Evolutionary conservation across 2,888 invertebrate species (phyloP).

Genomic region (Tuberolachnus salignus): DNA sequence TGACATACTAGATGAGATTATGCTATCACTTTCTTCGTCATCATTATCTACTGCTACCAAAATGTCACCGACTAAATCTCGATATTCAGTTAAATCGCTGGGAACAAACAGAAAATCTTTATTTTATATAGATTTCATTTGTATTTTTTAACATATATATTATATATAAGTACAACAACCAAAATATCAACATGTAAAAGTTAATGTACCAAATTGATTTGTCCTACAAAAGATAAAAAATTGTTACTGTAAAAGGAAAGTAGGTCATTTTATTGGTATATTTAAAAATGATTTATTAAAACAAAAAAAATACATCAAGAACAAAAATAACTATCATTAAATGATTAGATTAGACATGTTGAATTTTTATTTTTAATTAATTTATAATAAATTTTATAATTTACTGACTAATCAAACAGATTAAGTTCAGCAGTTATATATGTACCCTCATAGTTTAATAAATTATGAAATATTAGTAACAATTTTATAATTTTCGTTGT

Average conservation of each 20-base stretch:
- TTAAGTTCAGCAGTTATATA: too few species aligned
- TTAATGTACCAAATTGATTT: not conserved
- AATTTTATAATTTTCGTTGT: too few species aligned
- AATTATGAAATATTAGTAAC: too few species aligned
- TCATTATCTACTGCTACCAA: constrained; percentile 43
- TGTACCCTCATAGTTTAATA: too few species aligned
- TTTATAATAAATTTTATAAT: too few species aligned
- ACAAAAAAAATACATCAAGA: not conserved
- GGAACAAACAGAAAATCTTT: constrained; percentile 8
- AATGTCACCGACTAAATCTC: constrained; percentile 49
- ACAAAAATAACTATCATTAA: not conserved
- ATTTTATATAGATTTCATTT: not conserved
- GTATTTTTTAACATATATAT: not conserved
- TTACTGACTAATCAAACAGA: too few species aligned
- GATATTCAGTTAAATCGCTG: constrained; percentile 50
- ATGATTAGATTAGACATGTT: too few species aligned
- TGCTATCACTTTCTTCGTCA: constrained; percentile 53
- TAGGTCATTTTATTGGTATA: not conserved
- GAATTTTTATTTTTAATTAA: too few species aligned
- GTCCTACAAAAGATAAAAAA: not conserved
- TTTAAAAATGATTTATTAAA: not conserved
- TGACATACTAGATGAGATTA: constrained; percentile 53
- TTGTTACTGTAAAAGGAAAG: not conserved
- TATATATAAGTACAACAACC: too few species aligned
- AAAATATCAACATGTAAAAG: not conserved